These are phyloP conservation scores for Acipenser oxyrinchus DNA, from an alignment of 2,797 vertebrate genomes.

Conservation along the genomic window DNA sequence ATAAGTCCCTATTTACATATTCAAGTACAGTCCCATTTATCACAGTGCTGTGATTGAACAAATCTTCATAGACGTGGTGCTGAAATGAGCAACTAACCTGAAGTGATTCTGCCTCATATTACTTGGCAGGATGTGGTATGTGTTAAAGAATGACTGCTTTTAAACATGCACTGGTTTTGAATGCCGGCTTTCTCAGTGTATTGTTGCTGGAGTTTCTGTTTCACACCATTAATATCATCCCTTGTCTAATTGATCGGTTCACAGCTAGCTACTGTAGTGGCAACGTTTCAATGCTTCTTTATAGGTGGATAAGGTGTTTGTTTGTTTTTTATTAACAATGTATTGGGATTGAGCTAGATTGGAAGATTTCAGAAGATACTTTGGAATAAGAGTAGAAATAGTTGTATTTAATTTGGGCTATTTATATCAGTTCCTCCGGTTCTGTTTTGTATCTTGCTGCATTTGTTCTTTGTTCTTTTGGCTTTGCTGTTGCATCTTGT, in stretches of 20 bases:
- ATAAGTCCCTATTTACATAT: constrained; percentile 81
- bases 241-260: no score
- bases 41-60: constrained; percentile 49
- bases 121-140: background rate
- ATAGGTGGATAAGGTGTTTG: background rate
- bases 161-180: background rate
- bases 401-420: no score
- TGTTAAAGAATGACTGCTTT: background rate
- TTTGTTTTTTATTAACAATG: constrained; percentile 19
- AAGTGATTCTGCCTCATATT: background rate
- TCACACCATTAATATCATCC: no score
- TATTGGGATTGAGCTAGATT: background rate
- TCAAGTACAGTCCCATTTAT: constrained; percentile 71
- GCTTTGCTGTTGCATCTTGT: no score
- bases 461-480: background rate
- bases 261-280: no score
- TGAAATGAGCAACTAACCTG: constrained; percentile 28
- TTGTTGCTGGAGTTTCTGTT: no score
- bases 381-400: no score
- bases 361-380: no score
- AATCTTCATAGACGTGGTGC: constrained; percentile 20
- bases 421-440: background rate
- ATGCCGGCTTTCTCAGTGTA: no score
- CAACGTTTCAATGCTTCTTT: no score
- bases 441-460: background rate